phyloP scores from a whole-genome alignment of 2,888 invertebrate species.

The Sarcophaga variegata region DNA sequence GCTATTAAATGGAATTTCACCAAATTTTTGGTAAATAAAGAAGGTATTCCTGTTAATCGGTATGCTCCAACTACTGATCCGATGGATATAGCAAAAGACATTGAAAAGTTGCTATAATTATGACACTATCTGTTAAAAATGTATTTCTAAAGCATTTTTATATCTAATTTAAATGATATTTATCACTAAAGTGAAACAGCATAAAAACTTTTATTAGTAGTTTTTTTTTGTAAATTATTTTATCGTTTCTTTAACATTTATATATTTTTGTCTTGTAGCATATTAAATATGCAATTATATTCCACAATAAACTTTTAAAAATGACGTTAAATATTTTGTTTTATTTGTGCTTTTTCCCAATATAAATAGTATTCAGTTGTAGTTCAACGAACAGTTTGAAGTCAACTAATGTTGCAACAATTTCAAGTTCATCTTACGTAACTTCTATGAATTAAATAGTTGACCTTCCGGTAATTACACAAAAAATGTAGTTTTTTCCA shows the following conservation, averaged over 20 bases:
- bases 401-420: conserved; percentile 55
- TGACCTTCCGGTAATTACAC: conserved; percentile 72
- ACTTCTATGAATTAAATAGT: conserved; percentile 51
- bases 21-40: conserved; percentile 81
- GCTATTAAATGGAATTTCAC: conserved; percentile 82
- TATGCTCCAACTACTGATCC: conserved; percentile 82
- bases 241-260: not conserved
- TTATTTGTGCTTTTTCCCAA: not conserved
- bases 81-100: conserved; percentile 81
- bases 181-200: not conserved
- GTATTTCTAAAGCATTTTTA: not conserved
- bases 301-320: conserved; percentile 41
- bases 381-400: conserved; percentile 60
- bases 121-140: not conserved
- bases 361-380: conserved; percentile 26
- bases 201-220: not conserved
- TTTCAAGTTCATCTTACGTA: conserved; percentile 69
- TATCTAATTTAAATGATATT: not conserved
- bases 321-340: conserved; percentile 22
- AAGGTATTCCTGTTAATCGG: conserved; percentile 80
- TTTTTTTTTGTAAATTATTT: not conserved
- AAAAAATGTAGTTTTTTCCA: conserved; percentile 70
- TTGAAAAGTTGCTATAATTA: conserved; percentile 79
- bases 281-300: conserved; percentile 33
- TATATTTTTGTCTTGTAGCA: conserved; percentile 13